Evolutionary conservation across 2,113 vertebrate species (phyloP), one percentile per base, ranked within the genome.

Genomic region (Ondatra zibethicus): DNA sequence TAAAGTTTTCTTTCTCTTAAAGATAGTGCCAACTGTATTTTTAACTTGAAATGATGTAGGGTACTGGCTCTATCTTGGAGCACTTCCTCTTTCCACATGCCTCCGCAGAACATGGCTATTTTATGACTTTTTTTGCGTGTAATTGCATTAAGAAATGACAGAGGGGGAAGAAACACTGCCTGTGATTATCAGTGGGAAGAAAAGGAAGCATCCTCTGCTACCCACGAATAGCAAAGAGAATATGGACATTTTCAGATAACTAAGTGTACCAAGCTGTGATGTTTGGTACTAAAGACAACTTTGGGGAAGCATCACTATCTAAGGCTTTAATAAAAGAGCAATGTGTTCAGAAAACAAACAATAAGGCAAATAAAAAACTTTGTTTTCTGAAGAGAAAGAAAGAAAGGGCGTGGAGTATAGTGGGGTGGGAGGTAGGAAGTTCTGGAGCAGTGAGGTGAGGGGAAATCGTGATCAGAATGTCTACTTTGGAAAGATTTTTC

Each of bases 91-190:
- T 68, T 13, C 13, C 21, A 7, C 3, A 29, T 73, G 19, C 7
- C 9, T 94, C 25, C 58, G 6, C 39, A 88, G 36, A 96, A 47
- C 36, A 50, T 66, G 21, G 58, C 12, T 80, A 63, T 92, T 86
- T 86, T 85, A n/a, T 65, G 36, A 2, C 6, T 61, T 91, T 47
- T 65, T 84, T 88, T 89, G 4, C 11, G 5, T 84, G 12, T 55
- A 87, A 89, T 68, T 94, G 23, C 58, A 78, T 75, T 92, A 92
- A 92, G 65, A 90, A 92, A 72, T 86, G 50, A 42, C 25, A 75
- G 52, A 39, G 17, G 47, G 33, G 50, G 10, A 82, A 84, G 21
- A 93, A 91, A 89, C 85, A 55, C 47, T 78, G 33, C 50, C 84
- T 33, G 4, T 70, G 50, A 45, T 65, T 75, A 63, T 50, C 33